Evolutionary conservation across 2,113 vertebrate genomes (phyloP).

Genomic region (Morone chrysops): DNA sequence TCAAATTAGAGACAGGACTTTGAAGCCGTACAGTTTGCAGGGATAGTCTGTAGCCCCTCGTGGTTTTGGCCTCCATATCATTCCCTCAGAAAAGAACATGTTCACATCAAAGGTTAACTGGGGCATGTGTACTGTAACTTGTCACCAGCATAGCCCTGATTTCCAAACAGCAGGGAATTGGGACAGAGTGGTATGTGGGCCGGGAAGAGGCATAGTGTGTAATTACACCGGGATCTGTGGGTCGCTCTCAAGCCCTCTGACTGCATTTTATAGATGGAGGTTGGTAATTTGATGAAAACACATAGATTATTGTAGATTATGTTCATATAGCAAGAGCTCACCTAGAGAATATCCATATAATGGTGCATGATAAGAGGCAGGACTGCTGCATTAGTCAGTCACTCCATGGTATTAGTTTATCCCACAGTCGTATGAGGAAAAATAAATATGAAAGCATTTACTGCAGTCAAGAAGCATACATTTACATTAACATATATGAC

Average conservation of each 20-base stretch:
- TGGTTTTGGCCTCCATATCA: slow-evolving; percentile 77
- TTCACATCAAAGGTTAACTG: slow-evolving; percentile 83
- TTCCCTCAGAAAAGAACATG: slow-evolving; percentile 75
- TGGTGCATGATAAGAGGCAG: slow-evolving; percentile 29
- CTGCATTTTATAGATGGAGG: slow-evolving; percentile 43
- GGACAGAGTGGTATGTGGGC: slow-evolving; percentile 72
- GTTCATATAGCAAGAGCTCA: slow-evolving; percentile 46
- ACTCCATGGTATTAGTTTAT: slow-evolving; percentile 13
- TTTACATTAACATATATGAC: too few relatives aligned
- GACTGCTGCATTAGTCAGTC: slow-evolving; percentile 18
- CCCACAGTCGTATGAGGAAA: background rate
- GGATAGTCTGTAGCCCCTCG: slow-evolving; percentile 79
- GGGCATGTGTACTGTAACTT: slow-evolving; percentile 82
- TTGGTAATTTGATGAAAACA: slow-evolving; percentile 60
- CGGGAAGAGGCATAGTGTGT: slow-evolving; percentile 65
- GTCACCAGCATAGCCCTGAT: slow-evolving; percentile 77
- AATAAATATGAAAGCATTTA: too few relatives aligned
- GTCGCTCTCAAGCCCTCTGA: slow-evolving; percentile 42
- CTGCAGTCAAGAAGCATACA: too few relatives aligned
- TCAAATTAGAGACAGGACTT: slow-evolving; percentile 84
- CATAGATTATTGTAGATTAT: slow-evolving; percentile 58
- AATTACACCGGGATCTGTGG: slow-evolving; percentile 69
- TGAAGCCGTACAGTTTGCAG: slow-evolving; percentile 80
- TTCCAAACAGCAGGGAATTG: slow-evolving; percentile 79
- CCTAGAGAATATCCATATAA: slow-evolving; percentile 18